Evolutionary conservation across 2,888 invertebrate genomes (phyloP).

Genomic region (Norana najaformis): DNA sequence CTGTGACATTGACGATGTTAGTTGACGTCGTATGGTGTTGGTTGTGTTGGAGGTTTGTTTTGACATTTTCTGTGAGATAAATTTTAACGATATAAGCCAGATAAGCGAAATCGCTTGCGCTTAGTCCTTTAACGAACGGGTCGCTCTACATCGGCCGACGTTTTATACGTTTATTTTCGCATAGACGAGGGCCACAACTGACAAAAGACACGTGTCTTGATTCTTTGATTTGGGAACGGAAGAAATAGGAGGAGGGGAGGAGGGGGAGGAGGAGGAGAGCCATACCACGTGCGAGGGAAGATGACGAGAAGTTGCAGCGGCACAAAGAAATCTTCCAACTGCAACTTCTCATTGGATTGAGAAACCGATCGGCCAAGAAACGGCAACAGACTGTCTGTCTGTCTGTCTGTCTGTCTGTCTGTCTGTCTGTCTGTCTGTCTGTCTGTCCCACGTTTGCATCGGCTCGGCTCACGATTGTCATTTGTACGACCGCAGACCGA

Average conservation of each 20-base stretch:
- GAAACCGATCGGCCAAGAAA: neutral
- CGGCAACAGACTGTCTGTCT: neutral
- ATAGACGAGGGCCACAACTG: neutral
- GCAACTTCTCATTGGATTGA: neutral
- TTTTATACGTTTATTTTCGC: neutral
- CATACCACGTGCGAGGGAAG: neutral
- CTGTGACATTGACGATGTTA: no score
- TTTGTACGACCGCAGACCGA: neutral
- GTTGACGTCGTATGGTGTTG: no score
- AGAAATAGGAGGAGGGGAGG: neutral
- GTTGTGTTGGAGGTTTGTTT: no score
- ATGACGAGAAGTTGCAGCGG: neutral
- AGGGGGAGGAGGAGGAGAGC: neutral
- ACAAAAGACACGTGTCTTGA: neutral
- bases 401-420: constrained; percentile 21
- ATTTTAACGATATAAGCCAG: no score
- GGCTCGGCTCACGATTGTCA: neutral
- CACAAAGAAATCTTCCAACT: neutral
- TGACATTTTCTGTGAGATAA: no score
- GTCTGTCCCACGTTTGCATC: neutral
- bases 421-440: neutral
- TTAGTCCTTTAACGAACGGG: no score
- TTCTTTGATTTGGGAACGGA: neutral
- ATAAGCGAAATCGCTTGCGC: no score
- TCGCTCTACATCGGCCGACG: no score